These are phyloP conservation scores for Drosophila biarmipes DNA, from an alignment of 1,140 invertebrate genomes.

Conservation along the genomic window DNA sequence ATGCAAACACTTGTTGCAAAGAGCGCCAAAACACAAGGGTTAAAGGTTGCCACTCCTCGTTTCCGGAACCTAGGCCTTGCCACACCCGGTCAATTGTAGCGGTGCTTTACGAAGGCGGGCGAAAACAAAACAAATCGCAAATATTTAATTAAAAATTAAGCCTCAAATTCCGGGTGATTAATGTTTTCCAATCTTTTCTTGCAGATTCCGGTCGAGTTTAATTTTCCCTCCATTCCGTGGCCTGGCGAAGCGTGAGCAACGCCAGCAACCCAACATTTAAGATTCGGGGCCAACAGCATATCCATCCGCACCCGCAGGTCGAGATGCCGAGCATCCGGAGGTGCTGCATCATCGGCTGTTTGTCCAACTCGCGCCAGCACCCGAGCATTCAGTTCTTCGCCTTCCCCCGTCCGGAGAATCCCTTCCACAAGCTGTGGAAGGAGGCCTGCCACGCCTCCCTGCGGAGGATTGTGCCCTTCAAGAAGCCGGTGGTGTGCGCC, in stretches of 20 bases:
- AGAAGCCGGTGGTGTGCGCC: constrained; percentile 79
- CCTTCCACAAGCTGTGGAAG: constrained; percentile 77
- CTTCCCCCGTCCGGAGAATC: constrained; percentile 77
- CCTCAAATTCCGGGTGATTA: neutral
- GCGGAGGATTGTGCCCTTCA: constrained; percentile 73
- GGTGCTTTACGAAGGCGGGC: neutral
- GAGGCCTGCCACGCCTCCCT: constrained; percentile 79
- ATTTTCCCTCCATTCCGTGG: constrained; percentile 38
- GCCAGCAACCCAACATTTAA: constrained; percentile 47
- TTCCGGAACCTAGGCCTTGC: neutral
- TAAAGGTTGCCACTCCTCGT: neutral
- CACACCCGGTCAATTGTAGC: neutral
- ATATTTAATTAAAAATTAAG: neutral
- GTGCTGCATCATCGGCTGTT: constrained; percentile 79
- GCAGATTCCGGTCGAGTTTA: constrained; percentile 37
- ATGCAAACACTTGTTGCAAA: constrained; percentile 3
- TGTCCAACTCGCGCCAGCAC: constrained; percentile 77
- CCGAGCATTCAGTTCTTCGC: constrained; percentile 81
- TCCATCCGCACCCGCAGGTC: constrained; percentile 43
- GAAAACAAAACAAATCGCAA: neutral
- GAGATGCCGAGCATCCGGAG: constrained; percentile 81
- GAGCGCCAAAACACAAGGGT: neutral
- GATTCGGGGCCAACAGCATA: constrained; percentile 64
- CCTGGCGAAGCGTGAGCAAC: constrained; percentile 72
- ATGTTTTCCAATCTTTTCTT: constrained; percentile 14